A percentile compares a stretch with the other conserved stretches of the same genome.
phyloP scores from a whole-genome alignment of 1,140 invertebrate genomes.

The Physella acuta region DNA sequence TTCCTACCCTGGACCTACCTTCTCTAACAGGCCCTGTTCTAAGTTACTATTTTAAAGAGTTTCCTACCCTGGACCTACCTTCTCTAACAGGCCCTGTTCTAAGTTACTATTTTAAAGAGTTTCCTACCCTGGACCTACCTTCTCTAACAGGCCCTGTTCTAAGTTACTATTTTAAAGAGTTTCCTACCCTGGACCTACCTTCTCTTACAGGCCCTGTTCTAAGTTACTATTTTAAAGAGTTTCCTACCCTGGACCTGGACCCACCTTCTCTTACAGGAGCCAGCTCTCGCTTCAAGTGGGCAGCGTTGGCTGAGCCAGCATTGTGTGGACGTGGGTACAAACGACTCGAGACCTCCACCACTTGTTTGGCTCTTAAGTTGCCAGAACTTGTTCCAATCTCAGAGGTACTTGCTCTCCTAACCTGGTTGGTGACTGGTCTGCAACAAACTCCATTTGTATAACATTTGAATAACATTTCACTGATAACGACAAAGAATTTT shows the following conservation, averaged over 20 bases:
- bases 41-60: too few relatives aligned
- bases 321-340: slow-evolving; percentile 18
- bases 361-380: background rate
- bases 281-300: slow-evolving; percentile 19
- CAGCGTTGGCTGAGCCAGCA: background rate
- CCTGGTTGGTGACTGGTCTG: background rate
- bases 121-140: background rate
- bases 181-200: background rate
- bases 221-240: background rate
- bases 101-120: background rate
- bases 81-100: background rate
- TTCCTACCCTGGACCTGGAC: background rate
- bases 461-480: background rate
- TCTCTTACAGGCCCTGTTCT: background rate
- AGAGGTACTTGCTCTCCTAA: slow-evolving; percentile 1
- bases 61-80: background rate
- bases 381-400: slow-evolving; percentile 2
- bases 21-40: too few relatives aligned
- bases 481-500: background rate
- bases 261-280: slow-evolving; percentile 48
- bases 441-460: background rate
- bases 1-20: too few relatives aligned
- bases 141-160: too few relatives aligned
- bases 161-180: background rate
- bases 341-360: slow-evolving; percentile 4